Percentiles rank a stretch among this genome's conserved stretches.
Conservation (phyloP, 2,797 vertebrate genomes). For the Pangasius sanitwongsei region DNA sequence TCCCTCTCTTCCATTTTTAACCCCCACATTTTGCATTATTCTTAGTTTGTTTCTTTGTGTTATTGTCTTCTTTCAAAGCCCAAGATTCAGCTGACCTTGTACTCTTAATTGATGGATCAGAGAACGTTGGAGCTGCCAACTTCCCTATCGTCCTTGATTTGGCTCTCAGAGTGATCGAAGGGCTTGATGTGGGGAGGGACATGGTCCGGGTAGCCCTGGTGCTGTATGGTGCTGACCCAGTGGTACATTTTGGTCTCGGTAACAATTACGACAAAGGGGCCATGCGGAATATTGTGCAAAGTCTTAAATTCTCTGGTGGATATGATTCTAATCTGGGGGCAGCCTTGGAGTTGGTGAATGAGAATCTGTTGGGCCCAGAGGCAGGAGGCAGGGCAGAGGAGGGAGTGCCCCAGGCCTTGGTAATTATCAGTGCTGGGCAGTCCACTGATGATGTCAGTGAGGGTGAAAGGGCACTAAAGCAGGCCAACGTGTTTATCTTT, state of each 20-base stretch:
- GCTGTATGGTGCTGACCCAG: slow-evolving; percentile 83
- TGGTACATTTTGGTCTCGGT: slow-evolving; percentile 88
- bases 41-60: slow-evolving; percentile 75
- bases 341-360: slow-evolving; percentile 86
- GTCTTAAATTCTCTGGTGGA: slow-evolving; percentile 81
- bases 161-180: slow-evolving; percentile 90
- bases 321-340: slow-evolving; percentile 86
- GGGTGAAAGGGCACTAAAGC: slow-evolving; percentile 85
- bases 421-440: slow-evolving; percentile 88
- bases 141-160: slow-evolving; percentile 89
- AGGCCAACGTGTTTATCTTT: slow-evolving; percentile 83
- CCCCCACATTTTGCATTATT: slow-evolving; percentile 87
- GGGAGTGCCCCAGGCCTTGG: slow-evolving; percentile 86
- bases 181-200: slow-evolving; percentile 86
- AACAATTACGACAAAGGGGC: slow-evolving; percentile 82
- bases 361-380: slow-evolving; percentile 81
- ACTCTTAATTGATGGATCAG: slow-evolving; percentile 99
- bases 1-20: slow-evolving; percentile 79
- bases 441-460: slow-evolving; percentile 88
- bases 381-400: slow-evolving; percentile 92
- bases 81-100: slow-evolving; percentile 96
- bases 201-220: slow-evolving; percentile 88
- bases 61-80: slow-evolving; percentile 75
- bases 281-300: slow-evolving; percentile 85
- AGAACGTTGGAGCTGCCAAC: slow-evolving; percentile 92